These are phyloP conservation scores for Apoda limacodes DNA, from an alignment of 2,888 invertebrate species.

Conservation along the genomic window DNA sequence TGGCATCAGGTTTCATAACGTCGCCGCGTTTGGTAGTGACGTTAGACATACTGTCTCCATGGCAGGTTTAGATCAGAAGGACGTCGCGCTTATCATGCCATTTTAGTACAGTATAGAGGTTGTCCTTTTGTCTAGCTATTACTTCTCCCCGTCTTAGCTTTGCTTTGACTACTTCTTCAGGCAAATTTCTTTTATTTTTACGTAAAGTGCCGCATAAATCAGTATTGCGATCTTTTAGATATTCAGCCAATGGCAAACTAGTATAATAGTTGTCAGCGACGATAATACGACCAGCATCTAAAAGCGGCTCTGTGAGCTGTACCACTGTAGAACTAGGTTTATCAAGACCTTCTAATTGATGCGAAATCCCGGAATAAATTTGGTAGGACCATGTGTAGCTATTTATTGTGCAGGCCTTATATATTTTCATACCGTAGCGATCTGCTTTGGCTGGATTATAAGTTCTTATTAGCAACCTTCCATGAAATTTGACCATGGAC, in stretches of 20 bases:
- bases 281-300: slow-evolving; percentile 9
- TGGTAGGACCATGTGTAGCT: slow-evolving; percentile 16
- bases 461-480: slow-evolving; percentile 13
- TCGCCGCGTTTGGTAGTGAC: slow-evolving; percentile 2
- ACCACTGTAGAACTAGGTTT: slow-evolving; percentile 14
- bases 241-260: slow-evolving; percentile 9
- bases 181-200: slow-evolving; percentile 7
- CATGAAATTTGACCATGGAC: slow-evolving; percentile 20
- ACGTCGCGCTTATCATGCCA: slow-evolving; percentile 14
- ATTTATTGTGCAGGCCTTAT: slow-evolving; percentile 5
- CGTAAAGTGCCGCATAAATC: slow-evolving; percentile 9
- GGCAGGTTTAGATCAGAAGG: slow-evolving; percentile 12
- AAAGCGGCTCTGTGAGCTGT: slow-evolving; percentile 11
- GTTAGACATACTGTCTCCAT: slow-evolving; percentile 6
- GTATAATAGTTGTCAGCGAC: slow-evolving; percentile 9
- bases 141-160: slow-evolving; percentile 10
- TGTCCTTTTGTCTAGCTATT: slow-evolving; percentile 7
- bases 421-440: slow-evolving; percentile 20
- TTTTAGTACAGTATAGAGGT: slow-evolving; percentile 11
- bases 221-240: slow-evolving; percentile 6
- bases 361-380: slow-evolving; percentile 16
- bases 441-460: slow-evolving; percentile 20
- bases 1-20: slow-evolving; percentile 9
- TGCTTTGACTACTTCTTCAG: slow-evolving; percentile 3
- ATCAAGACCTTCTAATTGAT: slow-evolving; percentile 12